Conservation (phyloP, 2,888 invertebrate species). For the Teleiodes luculella region DNA sequence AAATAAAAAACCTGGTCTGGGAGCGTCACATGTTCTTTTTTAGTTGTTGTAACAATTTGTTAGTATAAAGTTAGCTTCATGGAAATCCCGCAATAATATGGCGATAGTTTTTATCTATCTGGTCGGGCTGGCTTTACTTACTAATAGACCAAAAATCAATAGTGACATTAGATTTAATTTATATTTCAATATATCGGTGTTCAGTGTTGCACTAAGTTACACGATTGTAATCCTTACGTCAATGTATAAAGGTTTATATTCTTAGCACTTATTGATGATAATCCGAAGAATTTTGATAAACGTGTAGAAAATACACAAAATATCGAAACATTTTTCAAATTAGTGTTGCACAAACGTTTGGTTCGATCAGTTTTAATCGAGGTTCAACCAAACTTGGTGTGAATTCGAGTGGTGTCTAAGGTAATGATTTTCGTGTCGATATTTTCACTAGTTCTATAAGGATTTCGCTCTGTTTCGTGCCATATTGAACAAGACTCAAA, state of each 20-base stretch:
- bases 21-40: too few relatives aligned
- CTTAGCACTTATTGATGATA: slow-evolving; percentile 6
- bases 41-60: too few relatives aligned
- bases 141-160: background rate
- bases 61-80: too few relatives aligned
- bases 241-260: slow-evolving; percentile 2
- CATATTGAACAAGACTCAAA: slow-evolving; percentile 22
- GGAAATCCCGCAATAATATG: too few relatives aligned
- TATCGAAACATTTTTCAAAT: background rate
- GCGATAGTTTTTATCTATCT: background rate
- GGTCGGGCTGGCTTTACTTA: too few relatives aligned
- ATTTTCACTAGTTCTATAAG: slow-evolving; percentile 19
- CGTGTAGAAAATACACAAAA: background rate
- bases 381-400: background rate
- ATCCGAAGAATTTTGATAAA: background rate
- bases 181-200: background rate
- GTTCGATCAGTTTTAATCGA: background rate
- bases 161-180: background rate
- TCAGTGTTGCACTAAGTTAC: slow-evolving; percentile 16
- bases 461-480: slow-evolving; percentile 28
- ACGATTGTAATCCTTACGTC: background rate
- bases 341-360: background rate
- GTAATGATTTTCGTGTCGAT: background rate
- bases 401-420: background rate
- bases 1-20: too few relatives aligned